Conservation (phyloP, 2,888 invertebrate genomes). For the Habrosyne pyritoides region DNA sequence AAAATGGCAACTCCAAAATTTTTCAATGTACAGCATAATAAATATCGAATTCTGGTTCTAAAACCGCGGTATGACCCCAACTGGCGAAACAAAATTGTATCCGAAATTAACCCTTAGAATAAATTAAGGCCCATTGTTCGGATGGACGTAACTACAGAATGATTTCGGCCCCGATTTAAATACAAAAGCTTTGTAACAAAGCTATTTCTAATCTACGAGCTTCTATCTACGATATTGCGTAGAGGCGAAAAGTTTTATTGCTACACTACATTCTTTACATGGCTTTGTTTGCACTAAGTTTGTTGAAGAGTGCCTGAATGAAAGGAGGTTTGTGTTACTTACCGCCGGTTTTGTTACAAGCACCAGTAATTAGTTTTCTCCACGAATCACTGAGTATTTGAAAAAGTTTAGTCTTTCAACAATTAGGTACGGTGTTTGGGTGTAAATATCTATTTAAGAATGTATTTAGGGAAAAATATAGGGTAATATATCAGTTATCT, state of each 20-base stretch:
- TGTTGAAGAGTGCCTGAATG: background rate
- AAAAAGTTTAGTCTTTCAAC: too few species aligned
- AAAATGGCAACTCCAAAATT: too few species aligned
- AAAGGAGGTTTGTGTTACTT: background rate
- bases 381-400: background rate
- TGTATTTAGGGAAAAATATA: too few species aligned
- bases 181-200: slow-evolving; percentile 35
- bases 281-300: background rate
- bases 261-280: background rate
- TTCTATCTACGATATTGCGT: slow-evolving; percentile 4
- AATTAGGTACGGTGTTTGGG: too few species aligned
- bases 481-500: too few species aligned
- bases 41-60: slow-evolving; percentile 25
- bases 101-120: slow-evolving; percentile 60
- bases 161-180: slow-evolving; percentile 50
- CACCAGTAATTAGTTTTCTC: background rate
- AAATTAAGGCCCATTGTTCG: slow-evolving; percentile 58
- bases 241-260: slow-evolving; percentile 2
- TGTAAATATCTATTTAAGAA: too few species aligned
- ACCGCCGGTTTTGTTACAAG: background rate
- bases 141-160: slow-evolving; percentile 41
- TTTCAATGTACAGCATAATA: background rate
- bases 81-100: slow-evolving; percentile 50
- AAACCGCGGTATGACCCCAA: slow-evolving; percentile 27
- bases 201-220: slow-evolving; percentile 25